Evolutionary conservation across 92 coral and sea anemone genomes (phyloP), one percentile per base, ranked within the genome.

Genomic region (Phenganax subtilis): DNA sequence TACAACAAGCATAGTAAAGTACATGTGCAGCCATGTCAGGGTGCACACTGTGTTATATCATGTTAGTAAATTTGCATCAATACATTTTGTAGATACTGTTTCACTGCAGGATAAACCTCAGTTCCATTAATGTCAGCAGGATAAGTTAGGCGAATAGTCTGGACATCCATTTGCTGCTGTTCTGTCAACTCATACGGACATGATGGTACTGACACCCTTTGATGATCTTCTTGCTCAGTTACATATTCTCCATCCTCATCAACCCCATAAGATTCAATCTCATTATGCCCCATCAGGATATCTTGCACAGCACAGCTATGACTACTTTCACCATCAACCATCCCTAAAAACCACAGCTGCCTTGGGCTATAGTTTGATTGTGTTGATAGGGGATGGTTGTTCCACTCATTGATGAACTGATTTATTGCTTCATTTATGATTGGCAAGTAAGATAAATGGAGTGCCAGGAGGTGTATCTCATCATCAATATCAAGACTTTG

Each of bases 311-410:
- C 47, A 4, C 47, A 37, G 1, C 47, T 37, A 4, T 1, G 47
- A 37, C 2, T 1, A 37, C 4, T 37, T 1, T 1, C 47, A 37
- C 3, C 47, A n/a, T 67, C 80, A 37, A 81, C 27, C 85, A 81
- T 81, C 0, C 85, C 77, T n/a, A 68, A 67, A 17, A 63, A n/a
- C 85, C 85, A 81, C 67, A 81, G 31, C 58, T 81, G 85, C 58
- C 85, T 29, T n/a, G 76, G 85, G 51, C 54, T 53, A 15, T 69
- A 81, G 31, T 81, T 81, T 25, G 57, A 69, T 27, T 72, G 56
- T 2, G 77, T 72, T 0, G 85, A 30, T 51, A 81, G 68, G 6
- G 85, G 80, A 56, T 81, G 80, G 51, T 81, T 65, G 53, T 81
- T 44, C 79, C 72, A 54, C 58, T 72, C 56, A 25, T 69, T 20